These are phyloP conservation scores for Bucorvus abyssinicus DNA, from an alignment of 2,797 vertebrate genomes.

Conservation along the genomic window DNA sequence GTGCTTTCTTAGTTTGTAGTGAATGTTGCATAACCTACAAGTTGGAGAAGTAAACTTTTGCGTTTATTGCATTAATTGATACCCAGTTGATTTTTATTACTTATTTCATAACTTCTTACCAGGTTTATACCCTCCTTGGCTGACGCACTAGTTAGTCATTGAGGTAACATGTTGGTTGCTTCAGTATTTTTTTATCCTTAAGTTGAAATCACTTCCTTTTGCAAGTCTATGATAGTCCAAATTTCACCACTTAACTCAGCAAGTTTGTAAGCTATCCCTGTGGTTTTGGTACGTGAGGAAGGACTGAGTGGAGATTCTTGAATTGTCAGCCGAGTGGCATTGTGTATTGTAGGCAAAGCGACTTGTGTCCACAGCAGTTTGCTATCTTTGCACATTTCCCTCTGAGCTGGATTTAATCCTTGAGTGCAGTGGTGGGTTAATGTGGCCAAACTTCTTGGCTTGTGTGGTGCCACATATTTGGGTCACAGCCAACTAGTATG, in stretches of 20 bases:
- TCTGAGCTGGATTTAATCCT: background rate
- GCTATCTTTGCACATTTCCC: background rate
- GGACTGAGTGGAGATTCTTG: background rate
- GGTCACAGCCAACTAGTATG: background rate
- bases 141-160: background rate
- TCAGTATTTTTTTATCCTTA: background rate
- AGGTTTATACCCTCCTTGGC: background rate
- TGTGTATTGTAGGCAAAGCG: background rate
- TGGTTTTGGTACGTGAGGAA: background rate
- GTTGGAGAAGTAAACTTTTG: background rate
- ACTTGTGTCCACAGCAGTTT: background rate
- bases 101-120: background rate
- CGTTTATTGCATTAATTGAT: background rate
- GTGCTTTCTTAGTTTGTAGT: background rate
- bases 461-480: fast-evolving
- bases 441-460: background rate
- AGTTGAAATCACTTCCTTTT: background rate
- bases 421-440: background rate
- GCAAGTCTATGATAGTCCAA: background rate
- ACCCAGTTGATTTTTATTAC: background rate
- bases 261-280: fast-evolving
- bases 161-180: background rate
- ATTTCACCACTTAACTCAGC: background rate
- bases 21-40: fast-evolving
- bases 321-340: background rate